phyloP scores from a whole-genome alignment of 1,140 invertebrate species.

The Trigoniulus corallinus region DNA sequence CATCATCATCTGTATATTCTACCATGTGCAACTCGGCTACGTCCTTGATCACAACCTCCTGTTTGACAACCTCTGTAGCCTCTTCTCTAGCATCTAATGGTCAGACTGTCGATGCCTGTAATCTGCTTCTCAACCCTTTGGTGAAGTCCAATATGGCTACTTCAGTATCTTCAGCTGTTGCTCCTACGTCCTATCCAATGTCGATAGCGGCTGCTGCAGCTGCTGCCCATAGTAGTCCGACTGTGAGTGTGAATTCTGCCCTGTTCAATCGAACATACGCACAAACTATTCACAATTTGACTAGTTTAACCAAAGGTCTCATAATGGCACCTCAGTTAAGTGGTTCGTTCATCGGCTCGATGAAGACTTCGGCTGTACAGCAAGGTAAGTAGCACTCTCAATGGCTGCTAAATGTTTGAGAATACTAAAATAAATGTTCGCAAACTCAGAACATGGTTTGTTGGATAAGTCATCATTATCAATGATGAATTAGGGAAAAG shows the following conservation, averaged over 20 bases:
- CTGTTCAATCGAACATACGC: background rate
- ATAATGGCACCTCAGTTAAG: background rate
- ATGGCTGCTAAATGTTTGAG: too few relatives aligned
- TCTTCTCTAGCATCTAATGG: background rate
- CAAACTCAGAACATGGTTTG: too few relatives aligned
- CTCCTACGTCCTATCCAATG: background rate
- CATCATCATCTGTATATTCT: background rate
- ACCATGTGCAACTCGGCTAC: background rate
- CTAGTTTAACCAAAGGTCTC: background rate
- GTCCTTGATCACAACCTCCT: background rate
- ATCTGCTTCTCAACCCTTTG: too few relatives aligned
- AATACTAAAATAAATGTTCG: too few relatives aligned
- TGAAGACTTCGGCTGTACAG: too few relatives aligned
- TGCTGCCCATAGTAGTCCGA: background rate
- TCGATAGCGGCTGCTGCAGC: background rate
- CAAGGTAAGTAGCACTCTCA: too few relatives aligned
- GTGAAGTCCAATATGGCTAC: background rate
- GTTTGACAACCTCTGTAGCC: background rate
- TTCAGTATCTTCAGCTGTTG: background rate
- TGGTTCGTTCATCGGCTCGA: too few relatives aligned
- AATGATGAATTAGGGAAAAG: too few relatives aligned
- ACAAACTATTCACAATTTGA: background rate
- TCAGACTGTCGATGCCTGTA: too few relatives aligned
- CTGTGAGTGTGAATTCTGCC: background rate
- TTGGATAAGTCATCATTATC: too few relatives aligned